Percentiles rank a stretch among this genome's conserved stretches.
Evolutionary conservation across 2,797 vertebrate species (phyloP).

Genomic region (Acipenser ruthenus): DNA sequence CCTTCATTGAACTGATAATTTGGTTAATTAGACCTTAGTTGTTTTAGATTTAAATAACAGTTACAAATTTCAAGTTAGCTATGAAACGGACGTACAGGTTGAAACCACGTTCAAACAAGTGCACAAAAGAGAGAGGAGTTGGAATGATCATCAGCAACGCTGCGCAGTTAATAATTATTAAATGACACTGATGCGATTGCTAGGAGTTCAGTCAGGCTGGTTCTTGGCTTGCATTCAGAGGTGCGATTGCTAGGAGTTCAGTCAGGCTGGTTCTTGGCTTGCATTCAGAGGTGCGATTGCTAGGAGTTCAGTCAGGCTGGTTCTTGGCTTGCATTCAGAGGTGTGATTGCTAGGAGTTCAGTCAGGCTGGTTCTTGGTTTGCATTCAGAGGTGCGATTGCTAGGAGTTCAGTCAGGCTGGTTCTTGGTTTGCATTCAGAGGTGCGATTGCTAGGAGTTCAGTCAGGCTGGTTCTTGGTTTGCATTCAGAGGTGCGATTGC

Average conservation of each 20-base stretch:
- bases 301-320: constrained; percentile 38
- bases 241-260: constrained; percentile 34
- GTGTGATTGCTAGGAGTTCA: constrained; percentile 34
- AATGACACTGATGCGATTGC: no score
- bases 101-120: no score
- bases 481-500: no score
- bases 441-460: constrained; percentile 34
- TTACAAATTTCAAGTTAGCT: no score
- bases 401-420: constrained; percentile 37
- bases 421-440: constrained; percentile 38
- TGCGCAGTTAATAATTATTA: no score
- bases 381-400: constrained; percentile 33
- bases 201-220: constrained; percentile 34
- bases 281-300: constrained; percentile 38
- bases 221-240: constrained; percentile 38
- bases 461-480: no score
- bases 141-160: no score
- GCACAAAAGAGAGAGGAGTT: no score
- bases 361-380: constrained; percentile 34
- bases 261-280: constrained; percentile 34
- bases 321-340: constrained; percentile 38
- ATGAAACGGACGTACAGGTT: no score
- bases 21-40: no score
- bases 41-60: no score
- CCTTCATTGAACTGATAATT: no score